Conservation (phyloP, 2,888 invertebrate genomes). For the Antitype chi region DNA sequence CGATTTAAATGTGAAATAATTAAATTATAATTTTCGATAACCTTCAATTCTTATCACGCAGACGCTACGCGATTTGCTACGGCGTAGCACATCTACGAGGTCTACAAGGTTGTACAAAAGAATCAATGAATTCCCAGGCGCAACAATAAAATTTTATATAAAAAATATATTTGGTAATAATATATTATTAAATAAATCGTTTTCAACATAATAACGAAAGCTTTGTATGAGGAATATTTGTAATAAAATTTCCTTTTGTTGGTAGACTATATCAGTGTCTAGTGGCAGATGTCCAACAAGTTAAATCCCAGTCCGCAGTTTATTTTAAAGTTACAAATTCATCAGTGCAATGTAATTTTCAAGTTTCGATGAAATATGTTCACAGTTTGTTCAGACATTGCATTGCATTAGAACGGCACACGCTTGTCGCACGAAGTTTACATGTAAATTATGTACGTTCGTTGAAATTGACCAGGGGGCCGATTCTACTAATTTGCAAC, state of each 20-base stretch:
- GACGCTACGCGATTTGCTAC: slow-evolving; percentile 1
- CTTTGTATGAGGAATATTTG: neutral
- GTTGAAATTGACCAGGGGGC: neutral
- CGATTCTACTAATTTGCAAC: no score
- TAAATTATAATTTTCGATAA: neutral
- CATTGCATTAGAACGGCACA: neutral
- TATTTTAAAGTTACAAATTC: neutral
- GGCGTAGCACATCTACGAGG: neutral
- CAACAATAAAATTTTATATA: neutral
- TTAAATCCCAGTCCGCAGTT: neutral
- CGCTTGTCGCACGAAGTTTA: neutral
- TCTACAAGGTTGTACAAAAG: slow-evolving; percentile 7
- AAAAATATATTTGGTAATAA: no score
- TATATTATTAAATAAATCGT: neutral
- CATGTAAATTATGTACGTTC: neutral
- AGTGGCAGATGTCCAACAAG: neutral
- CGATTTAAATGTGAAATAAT: neutral
- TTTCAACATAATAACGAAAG: neutral
- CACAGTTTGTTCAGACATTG: neutral
- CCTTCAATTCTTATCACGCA: neutral
- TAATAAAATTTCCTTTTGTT: neutral
- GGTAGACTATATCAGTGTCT: neutral
- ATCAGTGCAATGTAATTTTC: neutral
- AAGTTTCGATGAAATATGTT: neutral
- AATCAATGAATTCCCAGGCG: neutral